Evolutionary conservation across 2,888 invertebrate genomes (phyloP).

Genomic region (Drosophila barbarae): DNA sequence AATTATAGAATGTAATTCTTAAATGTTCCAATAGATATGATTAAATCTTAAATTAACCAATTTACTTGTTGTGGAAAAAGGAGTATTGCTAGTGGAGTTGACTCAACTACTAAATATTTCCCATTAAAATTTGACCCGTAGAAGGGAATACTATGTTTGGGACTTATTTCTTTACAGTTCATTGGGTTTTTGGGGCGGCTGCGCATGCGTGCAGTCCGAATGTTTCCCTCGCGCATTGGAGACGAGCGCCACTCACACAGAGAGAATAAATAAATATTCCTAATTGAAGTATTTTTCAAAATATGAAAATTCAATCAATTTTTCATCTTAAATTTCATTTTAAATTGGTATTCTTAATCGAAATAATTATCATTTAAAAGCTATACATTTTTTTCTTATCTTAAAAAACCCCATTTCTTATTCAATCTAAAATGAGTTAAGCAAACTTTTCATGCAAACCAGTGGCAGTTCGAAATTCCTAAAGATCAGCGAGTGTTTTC

Average conservation of each 20-base stretch:
- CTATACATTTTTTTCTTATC: no score
- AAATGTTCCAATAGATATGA: background rate
- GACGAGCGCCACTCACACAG: background rate
- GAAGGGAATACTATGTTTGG: conserved; percentile 43
- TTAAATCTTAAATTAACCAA: background rate
- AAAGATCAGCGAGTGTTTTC: background rate
- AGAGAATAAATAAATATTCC: background rate
- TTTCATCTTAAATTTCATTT: background rate
- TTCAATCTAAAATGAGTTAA: no score
- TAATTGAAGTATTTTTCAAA: no score
- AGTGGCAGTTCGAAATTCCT: no score
- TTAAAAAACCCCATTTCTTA: no score
- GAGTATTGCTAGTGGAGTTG: conserved; percentile 15
- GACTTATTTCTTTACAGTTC: conserved; percentile 61
- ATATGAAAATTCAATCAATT: background rate
- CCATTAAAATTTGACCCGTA: conserved; percentile 62
- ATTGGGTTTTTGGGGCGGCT: conserved; percentile 49
- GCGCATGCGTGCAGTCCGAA: conserved; percentile 33
- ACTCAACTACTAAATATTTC: conserved; percentile 33
- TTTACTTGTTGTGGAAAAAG: background rate
- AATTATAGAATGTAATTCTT: background rate
- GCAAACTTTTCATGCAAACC: no score
- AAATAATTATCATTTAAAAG: background rate
- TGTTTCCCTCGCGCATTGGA: background rate
- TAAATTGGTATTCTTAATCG: background rate